phyloP scores from a whole-genome alignment of 2,797 vertebrate species.

The Buceros bicornis region DNA sequence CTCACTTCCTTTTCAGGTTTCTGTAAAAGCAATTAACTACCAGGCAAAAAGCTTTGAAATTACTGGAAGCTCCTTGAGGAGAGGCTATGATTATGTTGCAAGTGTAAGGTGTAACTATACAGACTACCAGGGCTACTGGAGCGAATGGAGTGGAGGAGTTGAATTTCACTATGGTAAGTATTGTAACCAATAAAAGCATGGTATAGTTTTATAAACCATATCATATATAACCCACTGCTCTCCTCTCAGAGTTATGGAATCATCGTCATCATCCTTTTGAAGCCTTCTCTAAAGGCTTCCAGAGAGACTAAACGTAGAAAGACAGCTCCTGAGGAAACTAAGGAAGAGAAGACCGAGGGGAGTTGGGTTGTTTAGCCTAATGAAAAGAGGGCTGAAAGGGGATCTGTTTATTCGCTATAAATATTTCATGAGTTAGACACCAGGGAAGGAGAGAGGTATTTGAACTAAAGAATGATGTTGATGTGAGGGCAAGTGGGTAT shows the following conservation, averaged over 20 bases:
- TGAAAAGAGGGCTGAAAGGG: background rate
- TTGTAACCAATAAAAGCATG: background rate
- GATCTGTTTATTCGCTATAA: background rate
- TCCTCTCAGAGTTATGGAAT: background rate
- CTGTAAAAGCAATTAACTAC: slow-evolving; percentile 49
- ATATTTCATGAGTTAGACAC: background rate
- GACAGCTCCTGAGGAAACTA: background rate
- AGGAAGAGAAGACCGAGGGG: background rate
- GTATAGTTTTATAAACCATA: background rate
- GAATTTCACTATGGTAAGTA: slow-evolving; percentile 70
- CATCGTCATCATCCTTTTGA: background rate
- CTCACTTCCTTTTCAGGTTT: slow-evolving; percentile 24
- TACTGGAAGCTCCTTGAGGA: slow-evolving; percentile 24
- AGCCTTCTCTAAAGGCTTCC: background rate
- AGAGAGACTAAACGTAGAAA: background rate
- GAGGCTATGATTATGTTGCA: slow-evolving; percentile 24
- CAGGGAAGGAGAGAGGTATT: background rate
- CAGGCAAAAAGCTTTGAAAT: slow-evolving; percentile 43
- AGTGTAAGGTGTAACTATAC: slow-evolving; percentile 43
- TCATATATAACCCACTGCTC: background rate
- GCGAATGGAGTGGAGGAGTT: slow-evolving; percentile 76
- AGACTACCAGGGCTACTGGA: slow-evolving; percentile 59
- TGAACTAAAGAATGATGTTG: background rate
- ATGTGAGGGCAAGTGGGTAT: background rate
- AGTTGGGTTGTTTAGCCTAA: background rate